These are phyloP conservation scores for Adineta ricciae DNA, from an alignment of 2,888 invertebrate species.

Conservation along the genomic window DNA sequence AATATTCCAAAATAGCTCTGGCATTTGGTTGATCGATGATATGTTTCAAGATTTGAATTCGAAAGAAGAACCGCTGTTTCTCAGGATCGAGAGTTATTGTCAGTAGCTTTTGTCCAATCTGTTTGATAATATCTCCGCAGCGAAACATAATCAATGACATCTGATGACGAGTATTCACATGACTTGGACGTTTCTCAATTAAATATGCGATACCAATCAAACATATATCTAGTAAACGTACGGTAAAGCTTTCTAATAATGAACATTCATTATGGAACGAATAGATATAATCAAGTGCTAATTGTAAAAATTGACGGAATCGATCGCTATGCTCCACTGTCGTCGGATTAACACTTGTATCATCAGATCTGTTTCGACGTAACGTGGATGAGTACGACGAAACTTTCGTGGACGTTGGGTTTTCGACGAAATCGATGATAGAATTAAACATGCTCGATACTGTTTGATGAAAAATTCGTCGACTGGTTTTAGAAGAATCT, in stretches of 20 bases:
- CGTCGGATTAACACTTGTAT: background rate
- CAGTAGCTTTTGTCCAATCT: background rate
- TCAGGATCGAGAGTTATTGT: background rate
- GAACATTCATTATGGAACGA: background rate
- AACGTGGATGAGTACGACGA: background rate
- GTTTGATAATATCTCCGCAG: background rate
- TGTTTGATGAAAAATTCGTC: background rate
- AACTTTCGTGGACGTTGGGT: background rate
- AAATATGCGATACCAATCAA: background rate
- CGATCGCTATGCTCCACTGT: background rate
- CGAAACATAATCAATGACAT: conserved; percentile 2
- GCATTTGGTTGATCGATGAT: background rate
- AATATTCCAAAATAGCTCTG: background rate
- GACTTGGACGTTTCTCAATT: background rate
- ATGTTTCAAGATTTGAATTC: background rate
- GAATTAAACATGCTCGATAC: background rate
- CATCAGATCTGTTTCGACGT: background rate
- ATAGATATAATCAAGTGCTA: conserved; percentile 4
- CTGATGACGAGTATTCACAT: background rate
- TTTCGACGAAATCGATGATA: background rate
- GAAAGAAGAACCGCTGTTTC: background rate
- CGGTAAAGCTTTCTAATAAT: background rate
- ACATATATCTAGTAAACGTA: background rate
- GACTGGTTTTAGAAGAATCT: background rate
- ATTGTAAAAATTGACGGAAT: conserved; percentile 20